Conservation (phyloP, 2,888 invertebrate genomes). For the Coenonympha arcania region DNA sequence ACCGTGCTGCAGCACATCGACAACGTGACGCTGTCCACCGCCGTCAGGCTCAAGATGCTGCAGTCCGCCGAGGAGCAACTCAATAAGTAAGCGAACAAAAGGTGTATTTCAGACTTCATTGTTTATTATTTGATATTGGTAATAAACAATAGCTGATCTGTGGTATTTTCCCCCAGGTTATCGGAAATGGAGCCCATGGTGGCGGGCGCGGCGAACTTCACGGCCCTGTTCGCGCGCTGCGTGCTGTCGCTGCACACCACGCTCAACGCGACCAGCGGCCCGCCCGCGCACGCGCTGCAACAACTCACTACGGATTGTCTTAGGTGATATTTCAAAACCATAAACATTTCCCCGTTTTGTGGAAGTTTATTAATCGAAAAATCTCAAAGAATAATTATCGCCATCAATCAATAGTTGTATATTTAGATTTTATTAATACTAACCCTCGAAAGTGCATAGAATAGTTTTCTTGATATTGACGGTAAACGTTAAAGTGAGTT, state of each 20-base stretch:
- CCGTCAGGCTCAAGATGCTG: constrained; percentile 74
- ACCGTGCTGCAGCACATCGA: constrained; percentile 82
- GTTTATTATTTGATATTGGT: too few species aligned
- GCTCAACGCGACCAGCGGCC: constrained; percentile 45
- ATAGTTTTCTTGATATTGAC: too few species aligned
- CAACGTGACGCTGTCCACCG: constrained; percentile 76
- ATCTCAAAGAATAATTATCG: too few species aligned
- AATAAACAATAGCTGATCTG: background rate
- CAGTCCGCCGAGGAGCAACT: constrained; percentile 79
- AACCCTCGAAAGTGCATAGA: too few species aligned
- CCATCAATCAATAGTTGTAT: too few species aligned
- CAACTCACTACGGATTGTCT: constrained; percentile 77
- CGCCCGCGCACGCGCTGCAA: constrained; percentile 58
- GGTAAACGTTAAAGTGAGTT: too few species aligned
- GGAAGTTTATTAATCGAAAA: too few species aligned
- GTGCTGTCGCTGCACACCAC: constrained; percentile 75
- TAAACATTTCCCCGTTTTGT: too few species aligned
- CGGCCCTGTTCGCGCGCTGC: constrained; percentile 83
- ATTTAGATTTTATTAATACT: too few species aligned
- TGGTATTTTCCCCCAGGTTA: constrained; percentile 52
- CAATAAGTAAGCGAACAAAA: constrained; percentile 62
- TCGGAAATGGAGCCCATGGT: constrained; percentile 86
- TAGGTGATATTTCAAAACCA: constrained; percentile 52
- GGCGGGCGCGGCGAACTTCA: constrained; percentile 86
- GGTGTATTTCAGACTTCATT: too few species aligned